Evolutionary conservation across 2,888 invertebrate genomes (phyloP).

Genomic region (Eristalis intricaria): DNA sequence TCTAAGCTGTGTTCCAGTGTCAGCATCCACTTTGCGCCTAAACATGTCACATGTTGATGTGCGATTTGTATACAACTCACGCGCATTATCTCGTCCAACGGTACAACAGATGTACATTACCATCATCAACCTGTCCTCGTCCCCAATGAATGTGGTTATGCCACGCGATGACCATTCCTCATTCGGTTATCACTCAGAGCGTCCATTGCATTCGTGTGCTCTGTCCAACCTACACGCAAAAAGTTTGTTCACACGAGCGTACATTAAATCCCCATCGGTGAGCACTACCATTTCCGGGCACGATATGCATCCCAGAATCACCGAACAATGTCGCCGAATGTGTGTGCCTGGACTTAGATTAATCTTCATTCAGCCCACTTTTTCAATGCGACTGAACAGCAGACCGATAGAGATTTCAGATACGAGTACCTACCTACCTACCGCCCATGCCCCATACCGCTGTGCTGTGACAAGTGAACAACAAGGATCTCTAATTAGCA

Average conservation of each 20-base stretch:
- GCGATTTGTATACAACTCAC: conserved; percentile 42
- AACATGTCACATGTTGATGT: conserved; percentile 37
- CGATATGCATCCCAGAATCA: conserved; percentile 54
- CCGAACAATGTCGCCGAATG: neutral
- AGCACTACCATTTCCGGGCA: conserved; percentile 71
- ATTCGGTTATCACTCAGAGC: conserved; percentile 66
- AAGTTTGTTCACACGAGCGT: conserved; percentile 67
- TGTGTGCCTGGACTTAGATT: conserved; percentile 55
- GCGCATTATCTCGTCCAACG: conserved; percentile 43
- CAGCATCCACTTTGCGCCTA: conserved; percentile 45
- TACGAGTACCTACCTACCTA: neutral
- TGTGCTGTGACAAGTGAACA: conserved; percentile 21
- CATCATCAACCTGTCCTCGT: conserved; percentile 56
- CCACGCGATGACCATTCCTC: conserved; percentile 40
- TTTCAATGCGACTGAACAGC: conserved; percentile 14
- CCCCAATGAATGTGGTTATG: conserved; percentile 51
- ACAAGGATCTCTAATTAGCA: conserved; percentile 71
- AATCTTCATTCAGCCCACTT: conserved; percentile 69
- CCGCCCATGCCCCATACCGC: conserved; percentile 8
- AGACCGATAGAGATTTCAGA: conserved; percentile 51
- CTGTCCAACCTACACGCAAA: conserved; percentile 66
- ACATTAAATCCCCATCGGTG: conserved; percentile 65
- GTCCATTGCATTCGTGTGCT: conserved; percentile 48
- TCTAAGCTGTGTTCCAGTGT: neutral
- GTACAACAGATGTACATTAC: conserved; percentile 50